phyloP scores from a whole-genome alignment of 2,113 vertebrate species.

The Malurus elegans region DNA sequence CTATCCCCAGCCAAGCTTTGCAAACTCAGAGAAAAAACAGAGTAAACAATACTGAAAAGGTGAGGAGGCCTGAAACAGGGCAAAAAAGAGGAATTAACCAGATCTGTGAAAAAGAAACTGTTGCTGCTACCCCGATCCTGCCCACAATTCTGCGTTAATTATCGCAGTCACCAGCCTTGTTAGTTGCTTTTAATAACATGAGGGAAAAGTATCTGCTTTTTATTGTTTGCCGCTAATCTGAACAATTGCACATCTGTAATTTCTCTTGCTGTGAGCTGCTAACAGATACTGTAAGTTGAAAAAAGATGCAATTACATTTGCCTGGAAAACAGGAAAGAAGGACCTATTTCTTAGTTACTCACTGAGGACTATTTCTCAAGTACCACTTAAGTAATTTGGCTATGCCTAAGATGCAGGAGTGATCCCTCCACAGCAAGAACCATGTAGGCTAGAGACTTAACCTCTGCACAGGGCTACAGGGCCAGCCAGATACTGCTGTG shows the following conservation, averaged over 20 bases:
- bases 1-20: not conserved
- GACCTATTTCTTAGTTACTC: not conserved
- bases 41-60: not conserved
- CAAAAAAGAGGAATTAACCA: not conserved
- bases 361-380: not conserved
- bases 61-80: not conserved
- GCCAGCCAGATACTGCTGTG: not conserved
- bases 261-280: not conserved
- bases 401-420: not conserved
- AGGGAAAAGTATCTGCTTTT: constrained; percentile 11
- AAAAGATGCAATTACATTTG: not conserved
- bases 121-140: not conserved
- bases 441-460: not conserved
- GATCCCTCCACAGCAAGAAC: not conserved
- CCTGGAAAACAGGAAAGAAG: not conserved
- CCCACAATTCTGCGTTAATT: not conserved
- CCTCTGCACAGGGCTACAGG: not conserved
- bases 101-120: not conserved
- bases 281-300: not conserved
- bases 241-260: constrained; percentile 26
- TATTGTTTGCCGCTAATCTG: constrained; percentile 38
- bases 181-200: not conserved
- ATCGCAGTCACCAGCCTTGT: not conserved
- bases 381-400: not conserved
- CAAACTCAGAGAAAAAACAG: not conserved